phyloP scores from a whole-genome alignment of 2,797 vertebrate species.

The Falco berigora region DNA sequence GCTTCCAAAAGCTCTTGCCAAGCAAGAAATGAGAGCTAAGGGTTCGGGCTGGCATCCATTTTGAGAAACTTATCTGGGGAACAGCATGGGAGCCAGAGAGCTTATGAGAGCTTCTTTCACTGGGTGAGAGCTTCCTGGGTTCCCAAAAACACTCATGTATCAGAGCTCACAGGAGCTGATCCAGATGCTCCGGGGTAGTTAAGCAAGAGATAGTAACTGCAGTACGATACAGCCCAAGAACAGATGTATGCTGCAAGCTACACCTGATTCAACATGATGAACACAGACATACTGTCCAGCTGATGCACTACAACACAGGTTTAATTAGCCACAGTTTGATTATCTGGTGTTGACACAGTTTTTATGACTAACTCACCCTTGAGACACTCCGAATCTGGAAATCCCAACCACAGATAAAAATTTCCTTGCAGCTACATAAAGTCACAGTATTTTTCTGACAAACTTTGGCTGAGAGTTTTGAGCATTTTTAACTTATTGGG shows the following conservation, averaged over 20 bases:
- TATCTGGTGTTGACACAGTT: slow-evolving; percentile 12
- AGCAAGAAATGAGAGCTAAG: background rate
- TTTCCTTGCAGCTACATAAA: slow-evolving; percentile 33
- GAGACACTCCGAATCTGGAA: slow-evolving; percentile 8
- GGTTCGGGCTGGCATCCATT: background rate
- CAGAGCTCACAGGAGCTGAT: background rate
- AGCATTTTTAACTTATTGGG: slow-evolving; percentile 36
- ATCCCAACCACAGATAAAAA: slow-evolving; percentile 37
- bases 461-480: slow-evolving; percentile 35
- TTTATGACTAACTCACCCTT: slow-evolving; percentile 44
- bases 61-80: slow-evolving; percentile 5
- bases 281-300: background rate
- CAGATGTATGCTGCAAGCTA: slow-evolving; percentile 18
- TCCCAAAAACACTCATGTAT: background rate
- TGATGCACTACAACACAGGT: background rate
- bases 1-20: background rate
- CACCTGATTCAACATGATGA: background rate
- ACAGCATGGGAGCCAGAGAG: background rate
- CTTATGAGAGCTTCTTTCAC: background rate
- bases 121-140: background rate
- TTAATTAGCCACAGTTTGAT: slow-evolving; percentile 26
- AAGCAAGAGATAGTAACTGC: background rate
- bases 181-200: background rate
- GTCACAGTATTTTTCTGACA: slow-evolving; percentile 15
- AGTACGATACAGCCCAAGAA: background rate